phyloP scores from a whole-genome alignment of 2,888 invertebrate species.

The Drosophila histrio region DNA sequence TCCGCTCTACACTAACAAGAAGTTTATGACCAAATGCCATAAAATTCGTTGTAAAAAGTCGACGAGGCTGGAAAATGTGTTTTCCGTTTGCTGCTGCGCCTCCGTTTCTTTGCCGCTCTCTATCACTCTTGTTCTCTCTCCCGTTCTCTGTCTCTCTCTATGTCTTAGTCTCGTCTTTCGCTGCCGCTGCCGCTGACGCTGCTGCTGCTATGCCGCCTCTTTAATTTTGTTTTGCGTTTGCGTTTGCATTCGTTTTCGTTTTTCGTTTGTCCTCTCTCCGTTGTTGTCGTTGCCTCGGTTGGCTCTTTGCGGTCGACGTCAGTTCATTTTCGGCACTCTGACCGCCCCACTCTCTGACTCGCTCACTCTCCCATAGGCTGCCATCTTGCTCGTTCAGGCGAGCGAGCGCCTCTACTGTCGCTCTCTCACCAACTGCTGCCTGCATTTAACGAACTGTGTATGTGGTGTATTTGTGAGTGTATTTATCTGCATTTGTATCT shows the following conservation, averaged over 20 bases:
- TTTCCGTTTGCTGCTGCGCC: conserved; percentile 66
- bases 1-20: conserved; percentile 83
- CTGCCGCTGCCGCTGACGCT: conserved; percentile 13
- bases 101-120: conserved; percentile 16
- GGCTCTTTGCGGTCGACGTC: conserved; percentile 51
- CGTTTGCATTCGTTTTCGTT: conserved; percentile 39
- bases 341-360: conserved; percentile 36
- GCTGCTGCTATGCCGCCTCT: conserved; percentile 8
- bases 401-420: conserved; percentile 36
- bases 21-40: conserved; percentile 85
- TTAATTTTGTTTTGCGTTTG: conserved; percentile 56
- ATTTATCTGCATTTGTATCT: conserved; percentile 16
- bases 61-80: conserved; percentile 79
- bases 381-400: conserved; percentile 35
- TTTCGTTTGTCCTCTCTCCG: conserved; percentile 21
- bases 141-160: conserved; percentile 12
- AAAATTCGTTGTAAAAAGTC: conserved; percentile 84
- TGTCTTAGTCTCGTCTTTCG: conserved; percentile 24
- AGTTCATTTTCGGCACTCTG: conserved; percentile 47
- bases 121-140: conserved; percentile 2
- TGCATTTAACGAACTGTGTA: conserved; percentile 1
- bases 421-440: conserved; percentile 11
- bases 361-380: conserved; percentile 18
- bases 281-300: conserved; percentile 40
- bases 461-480: conserved; percentile 15